phyloP scores from a whole-genome alignment of 2,113 vertebrate genomes.

The Vicugna pacos region DNA sequence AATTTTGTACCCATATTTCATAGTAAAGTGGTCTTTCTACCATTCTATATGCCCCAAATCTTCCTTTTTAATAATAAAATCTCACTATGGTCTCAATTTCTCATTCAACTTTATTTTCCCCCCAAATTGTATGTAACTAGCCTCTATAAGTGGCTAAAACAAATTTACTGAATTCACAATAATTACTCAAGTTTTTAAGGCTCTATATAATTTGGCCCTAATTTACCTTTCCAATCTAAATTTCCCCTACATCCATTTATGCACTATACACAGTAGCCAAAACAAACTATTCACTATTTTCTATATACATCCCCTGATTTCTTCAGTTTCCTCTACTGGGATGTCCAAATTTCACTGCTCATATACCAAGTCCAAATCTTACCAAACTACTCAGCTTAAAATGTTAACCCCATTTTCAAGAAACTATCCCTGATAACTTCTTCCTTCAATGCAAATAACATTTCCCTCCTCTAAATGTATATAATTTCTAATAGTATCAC shows the following conservation, averaged over 20 bases:
- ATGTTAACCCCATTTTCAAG: conserved; percentile 35
- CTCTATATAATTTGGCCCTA: neutral
- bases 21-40: neutral
- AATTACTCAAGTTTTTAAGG: conserved; percentile 18
- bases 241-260: neutral
- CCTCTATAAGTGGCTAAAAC: neutral
- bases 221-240: conserved; percentile 19
- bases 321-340: neutral
- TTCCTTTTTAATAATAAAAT: conserved; percentile 17
- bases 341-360: neutral
- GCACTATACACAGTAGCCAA: neutral
- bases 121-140: neutral
- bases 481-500: neutral
- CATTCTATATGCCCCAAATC: neutral
- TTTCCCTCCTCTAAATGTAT: neutral
- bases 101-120: neutral
- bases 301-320: neutral
- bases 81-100: conserved; percentile 12
- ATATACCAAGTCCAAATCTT: neutral
- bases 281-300: conserved; percentile 29
- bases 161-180: conserved; percentile 13
- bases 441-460: neutral
- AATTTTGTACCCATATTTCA: neutral
- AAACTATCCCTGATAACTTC: neutral
- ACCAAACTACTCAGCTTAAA: conserved; percentile 39